Evolutionary conservation across 2,888 invertebrate species (phyloP), one percentile per base, ranked within the genome.

Genomic region (Agrochola lychnidis): DNA sequence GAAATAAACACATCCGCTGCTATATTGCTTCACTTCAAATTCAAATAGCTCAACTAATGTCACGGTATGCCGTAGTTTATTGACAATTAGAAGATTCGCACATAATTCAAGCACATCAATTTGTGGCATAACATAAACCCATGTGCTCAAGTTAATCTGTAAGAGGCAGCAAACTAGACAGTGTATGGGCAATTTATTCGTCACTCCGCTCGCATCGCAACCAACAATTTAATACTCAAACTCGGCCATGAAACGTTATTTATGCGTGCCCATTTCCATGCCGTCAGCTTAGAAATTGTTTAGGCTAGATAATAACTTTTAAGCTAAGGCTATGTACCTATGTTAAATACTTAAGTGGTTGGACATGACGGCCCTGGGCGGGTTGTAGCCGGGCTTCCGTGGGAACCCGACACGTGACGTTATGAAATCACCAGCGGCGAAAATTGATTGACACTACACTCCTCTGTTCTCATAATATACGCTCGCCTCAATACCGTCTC

Each of bases 331-430:
- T 95, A 93, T 93, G 92, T 94, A 94, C 93, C 93, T 94, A 94
- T 93, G 95, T 95, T 96, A 96, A 96, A 95, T 94, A 95, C 94
- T 94, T 96, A 96, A 96, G 96, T 96, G 96, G 96, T 91, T 89
- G 92, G 93, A 94, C 96, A 96, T 96, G 96, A 96, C 95, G 92
- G 96, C 96, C 96, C 93, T 89, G 90, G 96, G 96, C 96, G 93
- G 92, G 89, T 91, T 92, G 92, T 91, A 93, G 93, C 90, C 90
- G 91, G 93, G 96, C 96, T 96, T 96, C 96, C 96, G 96, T 96
- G 96, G 96, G 96, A 96, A 96, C 94, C 88, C 83, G 89, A 91
- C 96, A 96, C 93, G 93, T 96, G 96, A 95, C 96, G 95, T 94
- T 95, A 93, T 92, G 92, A 95, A 95, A 96, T 92, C 93, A 95